Percentiles rank a stretch among this genome's conserved stretches.
These are phyloP conservation scores for Bufo gargarizans DNA, from an alignment of 2,113 vertebrate species.

Conservation along the genomic window DNA sequence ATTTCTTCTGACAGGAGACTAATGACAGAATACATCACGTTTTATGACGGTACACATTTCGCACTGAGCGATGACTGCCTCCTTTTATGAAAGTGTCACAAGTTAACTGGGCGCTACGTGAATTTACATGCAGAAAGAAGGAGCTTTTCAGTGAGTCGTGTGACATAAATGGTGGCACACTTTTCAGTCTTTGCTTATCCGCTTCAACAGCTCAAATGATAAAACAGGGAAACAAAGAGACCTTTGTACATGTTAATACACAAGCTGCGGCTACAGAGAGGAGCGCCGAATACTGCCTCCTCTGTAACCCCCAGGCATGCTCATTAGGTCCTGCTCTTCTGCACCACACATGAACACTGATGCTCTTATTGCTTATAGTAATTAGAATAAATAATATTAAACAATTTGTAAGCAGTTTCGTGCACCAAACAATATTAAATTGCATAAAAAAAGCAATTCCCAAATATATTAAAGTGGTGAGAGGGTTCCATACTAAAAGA, in stretches of 20 bases:
- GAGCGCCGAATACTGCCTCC: background rate
- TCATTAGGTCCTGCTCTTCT: background rate
- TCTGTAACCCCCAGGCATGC: background rate
- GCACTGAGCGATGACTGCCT: background rate
- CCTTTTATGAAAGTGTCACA: background rate
- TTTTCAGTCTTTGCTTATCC: constrained; percentile 29
- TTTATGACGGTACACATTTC: background rate
- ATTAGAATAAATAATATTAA: no score
- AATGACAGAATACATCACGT: background rate
- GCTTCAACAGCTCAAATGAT: constrained; percentile 14
- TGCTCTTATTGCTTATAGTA: background rate
- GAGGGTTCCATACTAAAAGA: no score
- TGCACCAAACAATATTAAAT: no score
- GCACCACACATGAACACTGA: background rate
- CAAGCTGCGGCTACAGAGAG: background rate
- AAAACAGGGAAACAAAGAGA: constrained; percentile 32
- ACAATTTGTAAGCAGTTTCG: no score
- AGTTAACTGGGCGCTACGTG: background rate
- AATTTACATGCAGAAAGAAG: constrained; percentile 10
- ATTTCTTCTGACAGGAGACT: background rate
- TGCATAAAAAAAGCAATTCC: no score
- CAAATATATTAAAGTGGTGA: no score
- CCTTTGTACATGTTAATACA: constrained; percentile 16
- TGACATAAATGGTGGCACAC: constrained; percentile 41
- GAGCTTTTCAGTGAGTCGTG: background rate